These are phyloP conservation scores for Harpalus rufipes DNA, from an alignment of 2,888 invertebrate species.

Conservation along the genomic window DNA sequence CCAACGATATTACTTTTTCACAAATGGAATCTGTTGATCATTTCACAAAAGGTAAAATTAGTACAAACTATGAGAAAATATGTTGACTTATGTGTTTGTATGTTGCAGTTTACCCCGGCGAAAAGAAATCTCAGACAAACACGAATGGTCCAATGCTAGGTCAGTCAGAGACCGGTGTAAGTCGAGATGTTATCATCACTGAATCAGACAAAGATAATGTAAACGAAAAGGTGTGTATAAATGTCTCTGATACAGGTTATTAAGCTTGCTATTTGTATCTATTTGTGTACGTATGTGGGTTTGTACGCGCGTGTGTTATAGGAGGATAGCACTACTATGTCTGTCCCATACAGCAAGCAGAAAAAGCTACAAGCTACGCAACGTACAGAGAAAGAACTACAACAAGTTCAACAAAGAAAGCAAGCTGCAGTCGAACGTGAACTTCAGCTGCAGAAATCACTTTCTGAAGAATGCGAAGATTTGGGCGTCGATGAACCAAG, in stretches of 20 bases:
- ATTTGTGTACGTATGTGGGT: constrained; percentile 58
- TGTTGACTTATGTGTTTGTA: constrained; percentile 30
- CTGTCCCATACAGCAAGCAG: constrained; percentile 71
- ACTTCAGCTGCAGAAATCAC: constrained; percentile 82
- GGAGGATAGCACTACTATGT: constrained; percentile 55
- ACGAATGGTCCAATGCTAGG: constrained; percentile 63
- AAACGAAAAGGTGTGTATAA: constrained; percentile 60
- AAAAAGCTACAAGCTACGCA: constrained; percentile 73
- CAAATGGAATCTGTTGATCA: constrained; percentile 57
- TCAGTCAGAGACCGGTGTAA: constrained; percentile 46
- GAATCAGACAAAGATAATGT: constrained; percentile 57
- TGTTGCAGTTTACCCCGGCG: constrained; percentile 54
- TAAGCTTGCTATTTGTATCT: constrained; percentile 45
- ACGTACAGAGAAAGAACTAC: constrained; percentile 74
- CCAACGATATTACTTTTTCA: constrained; percentile 53
- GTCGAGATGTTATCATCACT: constrained; percentile 49
- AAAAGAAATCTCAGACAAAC: constrained; percentile 60
- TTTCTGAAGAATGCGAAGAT: constrained; percentile 89
- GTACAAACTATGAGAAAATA: constrained; percentile 19
- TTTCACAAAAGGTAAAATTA: constrained; percentile 60
- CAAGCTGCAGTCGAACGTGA: constrained; percentile 80
- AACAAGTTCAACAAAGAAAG: constrained; percentile 76
- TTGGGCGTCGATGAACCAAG: constrained; percentile 89
- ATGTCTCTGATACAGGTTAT: constrained; percentile 46
- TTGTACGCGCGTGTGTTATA: constrained; percentile 47